Percentiles rank a stretch among this genome's conserved stretches.
phyloP scores from a whole-genome alignment of 2,113 vertebrate genomes.

The Hemiprocne comata region DNA sequence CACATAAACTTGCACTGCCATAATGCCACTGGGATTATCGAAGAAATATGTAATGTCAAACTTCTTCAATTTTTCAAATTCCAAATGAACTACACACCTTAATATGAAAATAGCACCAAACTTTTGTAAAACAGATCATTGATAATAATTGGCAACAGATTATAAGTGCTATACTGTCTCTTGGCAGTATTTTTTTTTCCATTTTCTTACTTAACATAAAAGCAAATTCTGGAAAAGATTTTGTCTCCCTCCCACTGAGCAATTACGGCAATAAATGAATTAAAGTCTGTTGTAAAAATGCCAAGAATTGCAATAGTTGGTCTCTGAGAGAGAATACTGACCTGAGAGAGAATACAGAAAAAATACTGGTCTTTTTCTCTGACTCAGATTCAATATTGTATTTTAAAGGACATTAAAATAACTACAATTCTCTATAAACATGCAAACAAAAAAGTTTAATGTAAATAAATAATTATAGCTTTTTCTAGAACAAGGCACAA shows the following conservation, averaged over 20 bases:
- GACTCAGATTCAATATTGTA: neutral
- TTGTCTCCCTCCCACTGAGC: neutral
- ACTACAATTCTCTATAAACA: neutral
- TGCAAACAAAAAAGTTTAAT: neutral
- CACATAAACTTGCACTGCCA: neutral
- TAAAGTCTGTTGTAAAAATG: neutral
- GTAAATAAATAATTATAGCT: neutral
- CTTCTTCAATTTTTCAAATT: slow-evolving; percentile 10
- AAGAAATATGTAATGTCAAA: neutral
- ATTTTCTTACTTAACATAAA: neutral
- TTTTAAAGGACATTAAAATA: neutral
- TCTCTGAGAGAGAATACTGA: neutral
- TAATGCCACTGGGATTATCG: neutral
- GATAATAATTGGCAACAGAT: neutral
- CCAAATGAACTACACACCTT: neutral
- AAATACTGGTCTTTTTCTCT: neutral
- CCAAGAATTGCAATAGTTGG: neutral
- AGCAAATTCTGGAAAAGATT: neutral
- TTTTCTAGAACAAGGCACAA: neutral
- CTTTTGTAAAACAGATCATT: neutral
- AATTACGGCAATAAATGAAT: neutral
- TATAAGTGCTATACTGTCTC: neutral
- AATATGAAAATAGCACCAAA: neutral
- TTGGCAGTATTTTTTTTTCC: neutral
- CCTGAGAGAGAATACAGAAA: neutral